Evolutionary conservation across 2,888 invertebrate genomes (phyloP).

Genomic region (Oligia strigilis): DNA sequence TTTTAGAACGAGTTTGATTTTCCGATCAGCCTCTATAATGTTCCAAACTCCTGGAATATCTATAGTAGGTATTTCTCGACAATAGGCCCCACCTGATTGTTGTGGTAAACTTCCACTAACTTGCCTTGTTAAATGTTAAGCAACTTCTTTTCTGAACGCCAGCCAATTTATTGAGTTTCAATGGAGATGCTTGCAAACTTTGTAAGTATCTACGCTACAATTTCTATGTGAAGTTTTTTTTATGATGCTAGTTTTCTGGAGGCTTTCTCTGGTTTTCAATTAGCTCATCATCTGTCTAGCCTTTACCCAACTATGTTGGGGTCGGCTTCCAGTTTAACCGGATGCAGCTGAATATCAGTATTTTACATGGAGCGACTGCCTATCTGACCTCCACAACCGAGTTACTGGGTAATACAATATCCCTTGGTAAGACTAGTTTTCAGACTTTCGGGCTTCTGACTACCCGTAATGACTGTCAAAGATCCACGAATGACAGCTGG

Average conservation of each 20-base stretch:
- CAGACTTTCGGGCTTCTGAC: no score
- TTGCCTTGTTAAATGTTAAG: conserved; percentile 66
- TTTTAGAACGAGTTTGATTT: not conserved
- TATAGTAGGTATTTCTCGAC: conserved; percentile 21
- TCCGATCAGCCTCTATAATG: not conserved
- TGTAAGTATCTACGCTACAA: conserved; percentile 14
- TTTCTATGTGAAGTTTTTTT: conserved; percentile 2
- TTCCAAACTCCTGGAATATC: conserved; percentile 31
- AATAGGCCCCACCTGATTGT: conserved; percentile 57
- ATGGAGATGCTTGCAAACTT: conserved; percentile 52
- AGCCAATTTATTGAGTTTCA: conserved; percentile 63
- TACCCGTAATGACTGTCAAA: no score
- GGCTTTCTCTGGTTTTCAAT: not conserved
- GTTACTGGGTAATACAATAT: no score
- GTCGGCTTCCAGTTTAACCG: no score
- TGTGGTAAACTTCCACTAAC: conserved; percentile 56
- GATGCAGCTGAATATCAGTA: no score
- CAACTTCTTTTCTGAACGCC: conserved; percentile 51
- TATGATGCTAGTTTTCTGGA: not conserved
- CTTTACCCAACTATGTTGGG: no score
- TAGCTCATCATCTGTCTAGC: not conserved
- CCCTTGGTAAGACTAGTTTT: no score
- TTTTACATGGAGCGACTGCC: no score
- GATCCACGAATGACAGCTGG: no score
- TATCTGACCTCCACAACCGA: no score